These are phyloP conservation scores for Drosophila parthenogenetica DNA, from an alignment of 2,888 invertebrate genomes.

Conservation along the genomic window DNA sequence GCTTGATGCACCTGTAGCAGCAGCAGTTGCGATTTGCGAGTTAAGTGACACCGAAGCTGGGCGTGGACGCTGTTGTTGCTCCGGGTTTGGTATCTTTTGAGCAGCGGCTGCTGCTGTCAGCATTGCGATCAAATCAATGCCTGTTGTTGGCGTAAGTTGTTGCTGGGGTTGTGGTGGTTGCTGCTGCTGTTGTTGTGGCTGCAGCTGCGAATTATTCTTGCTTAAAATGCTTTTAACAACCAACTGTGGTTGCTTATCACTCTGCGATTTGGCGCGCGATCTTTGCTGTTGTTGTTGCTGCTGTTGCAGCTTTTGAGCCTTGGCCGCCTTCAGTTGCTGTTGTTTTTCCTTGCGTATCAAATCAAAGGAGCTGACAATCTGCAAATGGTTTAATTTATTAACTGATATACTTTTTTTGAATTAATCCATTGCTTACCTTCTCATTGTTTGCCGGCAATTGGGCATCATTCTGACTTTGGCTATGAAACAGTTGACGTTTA, in stretches of 20 bases:
- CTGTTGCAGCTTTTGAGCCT: constrained; percentile 69
- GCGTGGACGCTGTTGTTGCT: constrained; percentile 61
- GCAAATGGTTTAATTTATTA: constrained; percentile 43
- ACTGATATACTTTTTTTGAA: not conserved
- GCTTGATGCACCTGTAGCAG: constrained; percentile 19
- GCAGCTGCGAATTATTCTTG: constrained; percentile 43
- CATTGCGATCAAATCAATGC: constrained; percentile 75
- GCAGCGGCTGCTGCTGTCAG: constrained; percentile 72
- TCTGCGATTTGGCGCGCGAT: constrained; percentile 77
- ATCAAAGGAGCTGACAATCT: constrained; percentile 83
- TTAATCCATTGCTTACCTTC: constrained; percentile 66
- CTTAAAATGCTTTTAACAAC: constrained; percentile 59
- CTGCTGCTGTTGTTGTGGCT: constrained; percentile 38
- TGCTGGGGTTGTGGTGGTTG: constrained; percentile 43
- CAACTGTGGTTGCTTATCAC: constrained; percentile 73
- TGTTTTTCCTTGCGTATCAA: constrained; percentile 83
- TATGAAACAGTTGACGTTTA: constrained; percentile 84
- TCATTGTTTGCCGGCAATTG: constrained; percentile 73
- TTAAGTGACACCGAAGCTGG: constrained; percentile 73
- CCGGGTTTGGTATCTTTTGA: constrained; percentile 50
- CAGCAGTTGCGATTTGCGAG: constrained; percentile 28
- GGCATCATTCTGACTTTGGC: constrained; percentile 83
- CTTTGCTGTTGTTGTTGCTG: constrained; percentile 39
- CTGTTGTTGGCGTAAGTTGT: constrained; percentile 52
- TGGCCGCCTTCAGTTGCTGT: constrained; percentile 75